These are phyloP conservation scores for Trachurus trachurus DNA, from an alignment of 2,797 vertebrate species.

Conservation along the genomic window DNA sequence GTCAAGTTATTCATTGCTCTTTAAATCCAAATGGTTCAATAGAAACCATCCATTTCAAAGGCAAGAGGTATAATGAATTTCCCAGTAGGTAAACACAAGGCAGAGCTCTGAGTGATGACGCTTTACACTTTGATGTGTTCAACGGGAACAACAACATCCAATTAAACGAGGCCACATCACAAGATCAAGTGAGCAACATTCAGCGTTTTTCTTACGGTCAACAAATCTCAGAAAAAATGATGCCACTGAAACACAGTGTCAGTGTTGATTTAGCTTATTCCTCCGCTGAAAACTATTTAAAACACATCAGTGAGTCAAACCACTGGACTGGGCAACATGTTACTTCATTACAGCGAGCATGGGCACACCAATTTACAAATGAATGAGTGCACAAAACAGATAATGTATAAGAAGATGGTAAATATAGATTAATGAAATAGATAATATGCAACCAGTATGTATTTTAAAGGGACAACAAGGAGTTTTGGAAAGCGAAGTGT, in stretches of 20 bases:
- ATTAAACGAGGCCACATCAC: constrained; percentile 24
- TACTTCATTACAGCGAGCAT: too few relatives aligned
- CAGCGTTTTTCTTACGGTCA: background rate
- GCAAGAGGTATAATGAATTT: constrained; percentile 63
- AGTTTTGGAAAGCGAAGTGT: too few relatives aligned
- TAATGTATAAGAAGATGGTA: too few relatives aligned
- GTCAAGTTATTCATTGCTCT: constrained; percentile 27
- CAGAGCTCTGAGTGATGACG: constrained; percentile 65
- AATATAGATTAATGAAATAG: too few relatives aligned
- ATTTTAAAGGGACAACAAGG: too few relatives aligned
- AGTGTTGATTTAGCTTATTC: too few relatives aligned
- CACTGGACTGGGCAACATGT: too few relatives aligned
- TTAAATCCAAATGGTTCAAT: constrained; percentile 65
- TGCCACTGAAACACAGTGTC: background rate
- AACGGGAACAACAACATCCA: constrained; percentile 23
- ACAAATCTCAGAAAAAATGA: constrained; percentile 1
- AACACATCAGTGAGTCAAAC: too few relatives aligned
- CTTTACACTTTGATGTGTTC: constrained; percentile 47
- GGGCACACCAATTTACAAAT: too few relatives aligned
- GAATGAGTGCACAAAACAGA: too few relatives aligned
- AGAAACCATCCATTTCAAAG: constrained; percentile 64
- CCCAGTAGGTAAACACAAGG: constrained; percentile 41
- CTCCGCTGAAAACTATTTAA: too few relatives aligned
- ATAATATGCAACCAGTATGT: too few relatives aligned
- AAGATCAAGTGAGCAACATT: background rate